Evolutionary conservation across 23 tunicate species (phyloP), one percentile per base, ranked within the genome.

Genomic region (Corella eumyota): DNA sequence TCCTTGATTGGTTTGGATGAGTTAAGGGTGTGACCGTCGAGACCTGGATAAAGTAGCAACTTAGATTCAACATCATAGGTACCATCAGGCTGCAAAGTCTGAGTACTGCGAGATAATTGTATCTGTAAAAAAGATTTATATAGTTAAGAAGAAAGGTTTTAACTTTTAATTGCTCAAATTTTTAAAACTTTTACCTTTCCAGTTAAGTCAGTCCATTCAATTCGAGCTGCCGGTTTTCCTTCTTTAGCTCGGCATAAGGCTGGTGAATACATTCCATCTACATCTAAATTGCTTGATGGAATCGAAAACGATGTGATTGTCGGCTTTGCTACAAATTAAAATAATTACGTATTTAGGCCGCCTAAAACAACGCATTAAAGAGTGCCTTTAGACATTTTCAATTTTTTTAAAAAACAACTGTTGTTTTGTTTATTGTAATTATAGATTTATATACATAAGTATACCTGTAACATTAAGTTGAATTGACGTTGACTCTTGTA

Each of bases 171-270:
- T n/a, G n/a, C n/a, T n/a, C n/a, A n/a, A n/a, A n/a, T n/a, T n/a
- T n/a, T n/a, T n/a, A n/a, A n/a, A n/a, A n/a, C n/a, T n/a, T n/a
- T n/a, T 71, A 66, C 79, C 64, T 49, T 34, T 45, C 72, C 75
- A 19, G 22, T 36, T 0, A 59, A 20, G 45, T 84, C 33, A 0
- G 80, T 69, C 94, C 94, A 84, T 4, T 49, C 56, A 51, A 84
- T 36, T n/a, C 20, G 23, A 3, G 94, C 77, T 33, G 23, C 40
- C 5, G 94, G 94, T 70, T 84, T 66, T 7, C 94, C 82, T 32
- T 64, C 69, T 1, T 24, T 48, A 17, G 94, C 94, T 37, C 31
- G 40, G 47, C 94, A 84, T 0, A 68, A 28, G 6, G 94, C 94
- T 3, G 94, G 83, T 2, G n/a, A 57, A 54, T 84, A 84, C 3